phyloP scores from a whole-genome alignment of 2,113 vertebrate species.

The Micromys minutus region DNA sequence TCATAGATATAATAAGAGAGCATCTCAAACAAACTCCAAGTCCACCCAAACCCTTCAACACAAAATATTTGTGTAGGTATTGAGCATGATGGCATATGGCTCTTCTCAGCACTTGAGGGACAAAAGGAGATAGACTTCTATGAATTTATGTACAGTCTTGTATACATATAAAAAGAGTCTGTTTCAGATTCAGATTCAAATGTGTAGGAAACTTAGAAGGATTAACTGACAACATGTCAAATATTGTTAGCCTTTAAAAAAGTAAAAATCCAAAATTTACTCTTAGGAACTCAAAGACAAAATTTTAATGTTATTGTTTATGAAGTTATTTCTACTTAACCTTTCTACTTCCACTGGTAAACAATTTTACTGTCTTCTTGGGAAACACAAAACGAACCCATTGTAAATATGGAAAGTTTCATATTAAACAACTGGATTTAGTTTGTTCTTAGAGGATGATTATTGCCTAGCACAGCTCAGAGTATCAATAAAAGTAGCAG shows the following conservation, averaged over 20 bases:
- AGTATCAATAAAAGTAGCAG: neutral
- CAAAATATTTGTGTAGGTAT: neutral
- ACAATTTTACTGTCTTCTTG: neutral
- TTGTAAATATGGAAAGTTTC: neutral
- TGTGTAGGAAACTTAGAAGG: neutral
- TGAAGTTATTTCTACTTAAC: slow-evolving; percentile 22
- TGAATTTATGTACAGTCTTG: too few species aligned
- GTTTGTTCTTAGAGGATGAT: neutral
- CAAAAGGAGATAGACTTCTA: too few species aligned
- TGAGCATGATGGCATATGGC: too few species aligned
- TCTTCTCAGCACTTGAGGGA: too few species aligned
- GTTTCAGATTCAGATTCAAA: neutral
- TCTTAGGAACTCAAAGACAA: slow-evolving; percentile 4
- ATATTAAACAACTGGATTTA: neutral
- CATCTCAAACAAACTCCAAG: neutral
- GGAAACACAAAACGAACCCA: neutral
- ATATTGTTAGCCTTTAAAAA: neutral
- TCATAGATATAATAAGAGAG: neutral
- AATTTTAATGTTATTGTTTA: neutral
- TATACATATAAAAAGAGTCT: too few species aligned
- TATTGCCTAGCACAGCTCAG: neutral
- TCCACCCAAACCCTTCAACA: neutral
- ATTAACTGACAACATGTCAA: neutral
- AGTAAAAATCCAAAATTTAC: neutral
- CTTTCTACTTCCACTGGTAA: neutral